Conservation (phyloP, 2,888 invertebrate genomes). For the Scelioninae gen. 2 region DNA sequence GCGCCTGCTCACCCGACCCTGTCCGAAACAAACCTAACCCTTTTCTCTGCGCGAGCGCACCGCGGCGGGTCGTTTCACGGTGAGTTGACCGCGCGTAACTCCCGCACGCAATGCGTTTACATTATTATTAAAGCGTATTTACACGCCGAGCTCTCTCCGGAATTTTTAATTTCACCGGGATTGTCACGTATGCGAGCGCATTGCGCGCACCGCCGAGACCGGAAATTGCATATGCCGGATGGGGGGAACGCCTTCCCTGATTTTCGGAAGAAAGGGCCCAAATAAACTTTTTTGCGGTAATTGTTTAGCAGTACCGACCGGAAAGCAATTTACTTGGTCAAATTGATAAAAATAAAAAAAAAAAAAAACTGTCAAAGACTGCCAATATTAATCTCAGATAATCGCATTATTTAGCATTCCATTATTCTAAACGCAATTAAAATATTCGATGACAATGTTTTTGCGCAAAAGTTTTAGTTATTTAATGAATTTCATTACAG, state of each 20-base stretch:
- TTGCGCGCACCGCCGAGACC: conserved; percentile 23
- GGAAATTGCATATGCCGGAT: conserved; percentile 17
- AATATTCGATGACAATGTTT: too few relatives aligned
- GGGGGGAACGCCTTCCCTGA: neutral
- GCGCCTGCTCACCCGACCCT: conserved; percentile 48
- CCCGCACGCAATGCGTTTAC: conserved; percentile 66
- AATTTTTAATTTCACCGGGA: conserved; percentile 68
- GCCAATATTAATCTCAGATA: too few relatives aligned
- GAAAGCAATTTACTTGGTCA: too few relatives aligned
- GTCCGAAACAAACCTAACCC: conserved; percentile 48
- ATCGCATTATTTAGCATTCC: too few relatives aligned
- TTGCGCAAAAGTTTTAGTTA: too few relatives aligned
- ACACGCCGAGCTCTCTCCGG: conserved; percentile 66
- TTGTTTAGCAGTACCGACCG: too few relatives aligned
- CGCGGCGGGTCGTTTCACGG: conserved; percentile 58
- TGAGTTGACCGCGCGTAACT: conserved; percentile 57
- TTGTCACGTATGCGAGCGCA: conserved; percentile 51
- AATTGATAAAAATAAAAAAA: too few relatives aligned
- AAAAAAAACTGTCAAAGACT: too few relatives aligned
- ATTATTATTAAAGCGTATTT: conserved; percentile 73
- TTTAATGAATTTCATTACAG: too few relatives aligned
- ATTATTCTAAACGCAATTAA: too few relatives aligned
- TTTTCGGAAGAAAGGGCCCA: too few relatives aligned
- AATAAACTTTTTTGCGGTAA: too few relatives aligned
- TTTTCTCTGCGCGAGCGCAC: conserved; percentile 39